phyloP scores from a whole-genome alignment of 2,888 invertebrate species.

The Andrena flavipes region DNA sequence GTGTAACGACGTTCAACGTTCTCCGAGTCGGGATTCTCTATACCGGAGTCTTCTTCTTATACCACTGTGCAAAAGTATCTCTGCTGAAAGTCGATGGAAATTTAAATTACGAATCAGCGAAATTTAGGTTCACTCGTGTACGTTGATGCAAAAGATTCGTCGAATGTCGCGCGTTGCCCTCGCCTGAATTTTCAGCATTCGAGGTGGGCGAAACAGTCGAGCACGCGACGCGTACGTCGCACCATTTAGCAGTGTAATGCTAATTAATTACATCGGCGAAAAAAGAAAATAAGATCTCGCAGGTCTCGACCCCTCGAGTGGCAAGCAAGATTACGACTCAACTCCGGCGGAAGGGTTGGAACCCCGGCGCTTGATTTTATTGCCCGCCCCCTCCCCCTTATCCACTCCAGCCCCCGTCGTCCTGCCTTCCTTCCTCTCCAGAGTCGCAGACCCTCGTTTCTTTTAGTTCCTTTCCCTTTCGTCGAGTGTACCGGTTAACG shows the following conservation, averaged over 20 bases:
- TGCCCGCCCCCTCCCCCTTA: conserved; percentile 72
- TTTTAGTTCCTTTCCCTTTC: conserved; percentile 70
- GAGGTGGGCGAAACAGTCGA: neutral
- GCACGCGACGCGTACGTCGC: conserved; percentile 46
- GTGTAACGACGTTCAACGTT: conserved; percentile 20
- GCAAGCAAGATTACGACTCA: conserved; percentile 78
- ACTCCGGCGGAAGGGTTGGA: conserved; percentile 80
- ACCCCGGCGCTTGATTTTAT: conserved; percentile 81
- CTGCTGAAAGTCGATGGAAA: no score
- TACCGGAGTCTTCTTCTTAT: no score
- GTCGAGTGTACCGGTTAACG: conserved; percentile 54
- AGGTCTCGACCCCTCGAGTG: conserved; percentile 71
- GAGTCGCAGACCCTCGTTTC: conserved; percentile 64
- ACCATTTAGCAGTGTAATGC: conserved; percentile 72
- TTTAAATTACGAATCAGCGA: no score
- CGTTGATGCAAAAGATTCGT: no score
- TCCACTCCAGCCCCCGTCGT: conserved; percentile 46
- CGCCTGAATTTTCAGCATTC: neutral
- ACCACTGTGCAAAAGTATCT: no score
- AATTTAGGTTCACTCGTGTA: neutral
- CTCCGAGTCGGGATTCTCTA: neutral
- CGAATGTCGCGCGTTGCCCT: neutral
- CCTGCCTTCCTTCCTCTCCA: conserved; percentile 54
- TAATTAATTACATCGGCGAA: conserved; percentile 77
- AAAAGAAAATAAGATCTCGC: conserved; percentile 80